Percentiles rank a stretch among this genome's conserved stretches.
Evolutionary conservation across 2,797 vertebrate genomes (phyloP).

Genomic region (Onychomys arenicola): DNA sequence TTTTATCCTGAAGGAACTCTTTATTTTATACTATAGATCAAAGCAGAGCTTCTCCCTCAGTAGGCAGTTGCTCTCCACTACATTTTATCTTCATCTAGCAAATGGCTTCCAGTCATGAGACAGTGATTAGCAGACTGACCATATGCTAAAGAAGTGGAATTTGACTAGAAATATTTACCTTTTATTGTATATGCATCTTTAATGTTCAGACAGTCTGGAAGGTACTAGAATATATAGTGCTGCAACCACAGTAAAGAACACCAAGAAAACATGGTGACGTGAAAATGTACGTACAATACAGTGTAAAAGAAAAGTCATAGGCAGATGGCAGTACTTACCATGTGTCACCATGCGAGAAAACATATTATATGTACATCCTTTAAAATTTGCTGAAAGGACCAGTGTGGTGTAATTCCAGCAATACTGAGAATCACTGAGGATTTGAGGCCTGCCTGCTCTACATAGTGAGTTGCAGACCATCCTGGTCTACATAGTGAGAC

Average conservation of each 20-base stretch:
- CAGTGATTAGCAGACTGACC: neutral
- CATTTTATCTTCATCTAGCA: neutral
- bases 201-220: constrained; percentile 4
- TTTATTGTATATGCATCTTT: neutral
- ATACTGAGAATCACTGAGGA: neutral
- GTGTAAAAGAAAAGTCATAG: neutral
- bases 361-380: neutral
- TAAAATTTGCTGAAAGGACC: neutral
- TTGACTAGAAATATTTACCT: constrained; percentile 8
- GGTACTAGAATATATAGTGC: neutral
- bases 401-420: neutral
- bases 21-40: neutral
- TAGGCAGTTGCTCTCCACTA: neutral
- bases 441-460: neutral
- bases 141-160: neutral
- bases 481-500: neutral
- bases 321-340: neutral
- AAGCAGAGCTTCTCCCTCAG: neutral
- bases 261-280: neutral
- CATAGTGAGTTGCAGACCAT: neutral
- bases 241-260: neutral
- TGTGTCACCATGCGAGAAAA: neutral
- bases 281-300: neutral
- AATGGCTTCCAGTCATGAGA: neutral
- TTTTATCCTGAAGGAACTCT: neutral